Conservation (phyloP, 2,113 vertebrate species). For the Psephotus haematonotus region DNA sequence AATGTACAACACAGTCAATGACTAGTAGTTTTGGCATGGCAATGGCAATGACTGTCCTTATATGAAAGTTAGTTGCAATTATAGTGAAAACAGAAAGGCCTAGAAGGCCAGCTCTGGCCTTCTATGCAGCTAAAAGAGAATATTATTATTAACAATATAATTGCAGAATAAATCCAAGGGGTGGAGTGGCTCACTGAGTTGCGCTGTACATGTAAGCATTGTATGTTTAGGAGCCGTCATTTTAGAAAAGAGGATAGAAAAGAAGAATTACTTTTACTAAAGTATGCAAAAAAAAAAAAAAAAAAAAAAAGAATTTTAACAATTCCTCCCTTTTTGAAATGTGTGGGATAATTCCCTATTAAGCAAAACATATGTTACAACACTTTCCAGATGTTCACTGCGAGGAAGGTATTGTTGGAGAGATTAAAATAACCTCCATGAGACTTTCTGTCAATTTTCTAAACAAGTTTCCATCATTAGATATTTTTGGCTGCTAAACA, state of each 20-base stretch:
- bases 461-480: background rate
- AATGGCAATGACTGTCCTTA: background rate
- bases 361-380: background rate
- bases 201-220: background rate
- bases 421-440: background rate
- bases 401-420: background rate
- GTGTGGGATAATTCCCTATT: background rate
- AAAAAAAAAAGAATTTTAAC: background rate
- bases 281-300: background rate
- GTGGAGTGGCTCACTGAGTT: background rate
- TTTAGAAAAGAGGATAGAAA: background rate
- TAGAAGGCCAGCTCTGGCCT: background rate
- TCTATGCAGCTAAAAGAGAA: background rate
- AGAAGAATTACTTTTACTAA: background rate
- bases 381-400: background rate
- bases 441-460: background rate
- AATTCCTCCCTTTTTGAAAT: background rate
- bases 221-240: background rate
- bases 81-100: background rate
- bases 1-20: fast-evolving
- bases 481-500: background rate
- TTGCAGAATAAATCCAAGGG: background rate
- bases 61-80: background rate
- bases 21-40: background rate
- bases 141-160: background rate